Percentiles rank a stretch among this genome's conserved stretches.
phyloP scores from a whole-genome alignment of 2,888 invertebrate genomes.

The Leptinotarsa haldemani region DNA sequence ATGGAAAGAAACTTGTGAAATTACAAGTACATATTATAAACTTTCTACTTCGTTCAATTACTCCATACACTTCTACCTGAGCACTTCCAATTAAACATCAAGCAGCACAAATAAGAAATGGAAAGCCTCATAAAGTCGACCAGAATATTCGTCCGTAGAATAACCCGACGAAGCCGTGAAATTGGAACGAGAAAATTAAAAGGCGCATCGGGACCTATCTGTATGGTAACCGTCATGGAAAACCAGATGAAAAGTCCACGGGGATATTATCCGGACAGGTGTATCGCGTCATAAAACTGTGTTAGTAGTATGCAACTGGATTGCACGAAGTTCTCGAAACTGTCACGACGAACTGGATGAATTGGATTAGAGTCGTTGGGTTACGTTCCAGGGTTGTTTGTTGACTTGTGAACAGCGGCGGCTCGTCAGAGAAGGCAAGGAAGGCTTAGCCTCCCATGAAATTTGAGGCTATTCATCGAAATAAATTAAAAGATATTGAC shows the following conservation, averaged over 20 bases:
- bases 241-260: constrained; percentile 24
- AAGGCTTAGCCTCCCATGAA: no score
- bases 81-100: not conserved
- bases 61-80: no score
- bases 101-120: not conserved
- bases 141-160: not conserved
- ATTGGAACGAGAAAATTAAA: constrained; percentile 26
- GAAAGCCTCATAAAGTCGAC: constrained; percentile 5
- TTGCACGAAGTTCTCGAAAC: constrained; percentile 25
- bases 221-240: constrained; percentile 28
- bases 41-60: no score
- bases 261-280: constrained; percentile 20
- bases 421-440: no score
- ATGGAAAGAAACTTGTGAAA: no score
- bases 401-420: not conserved
- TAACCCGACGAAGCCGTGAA: not conserved
- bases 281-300: constrained; percentile 21
- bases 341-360: constrained; percentile 10
- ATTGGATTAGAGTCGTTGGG: constrained; percentile 4
- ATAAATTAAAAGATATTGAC: no score
- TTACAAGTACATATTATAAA: no score
- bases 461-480: no score
- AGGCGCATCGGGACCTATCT: constrained; percentile 26
- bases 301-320: constrained; percentile 25
- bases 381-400: constrained; percentile 1